These are phyloP conservation scores for Catocala sponsa DNA, from an alignment of 2,888 invertebrate species.

Conservation along the genomic window DNA sequence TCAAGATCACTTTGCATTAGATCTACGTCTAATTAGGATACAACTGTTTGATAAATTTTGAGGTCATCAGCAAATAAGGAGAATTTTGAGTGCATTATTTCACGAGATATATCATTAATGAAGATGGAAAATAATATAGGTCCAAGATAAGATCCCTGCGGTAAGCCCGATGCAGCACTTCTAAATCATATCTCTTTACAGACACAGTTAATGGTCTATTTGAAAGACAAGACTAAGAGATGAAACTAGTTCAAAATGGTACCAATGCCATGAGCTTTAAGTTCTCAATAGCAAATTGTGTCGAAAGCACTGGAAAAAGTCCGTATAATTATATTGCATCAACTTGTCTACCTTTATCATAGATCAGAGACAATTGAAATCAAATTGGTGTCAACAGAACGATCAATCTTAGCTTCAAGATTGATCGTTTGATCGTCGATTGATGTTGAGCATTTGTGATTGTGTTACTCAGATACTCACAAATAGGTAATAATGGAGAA, in stretches of 20 bases:
- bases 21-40: too few relatives aligned
- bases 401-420: not conserved
- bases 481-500: too few relatives aligned
- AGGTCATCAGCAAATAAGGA: too few relatives aligned
- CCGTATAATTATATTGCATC: not conserved
- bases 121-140: not conserved
- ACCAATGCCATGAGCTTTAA: constrained; percentile 10
- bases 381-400: not conserved
- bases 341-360: too few relatives aligned
- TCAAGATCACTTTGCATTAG: too few relatives aligned
- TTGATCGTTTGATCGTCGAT: too few relatives aligned
- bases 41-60: too few relatives aligned
- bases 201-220: not conserved
- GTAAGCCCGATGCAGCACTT: not conserved
- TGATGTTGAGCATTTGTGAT: too few relatives aligned
- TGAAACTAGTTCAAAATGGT: not conserved
- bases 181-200: not conserved
- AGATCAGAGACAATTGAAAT: not conserved
- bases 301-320: not conserved
- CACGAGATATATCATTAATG: too few relatives aligned
- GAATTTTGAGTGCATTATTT: too few relatives aligned
- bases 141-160: not conserved
- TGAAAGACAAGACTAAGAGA: not conserved
- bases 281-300: not conserved
- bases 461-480: too few relatives aligned